phyloP scores from a whole-genome alignment of 2,888 invertebrate genomes.

The Philereme vetulata region DNA sequence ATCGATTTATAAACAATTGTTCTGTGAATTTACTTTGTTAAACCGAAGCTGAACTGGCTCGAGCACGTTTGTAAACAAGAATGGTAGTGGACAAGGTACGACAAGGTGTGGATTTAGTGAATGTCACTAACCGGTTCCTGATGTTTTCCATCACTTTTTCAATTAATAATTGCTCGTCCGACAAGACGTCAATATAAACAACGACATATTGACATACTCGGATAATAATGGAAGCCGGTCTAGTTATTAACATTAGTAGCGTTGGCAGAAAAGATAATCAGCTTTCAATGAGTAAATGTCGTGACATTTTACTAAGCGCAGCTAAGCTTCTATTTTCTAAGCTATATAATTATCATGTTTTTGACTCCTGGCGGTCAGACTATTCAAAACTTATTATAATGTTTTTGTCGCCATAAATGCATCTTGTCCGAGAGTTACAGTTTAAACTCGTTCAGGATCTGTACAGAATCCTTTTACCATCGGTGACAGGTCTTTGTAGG shows the following conservation, averaged over 20 bases:
- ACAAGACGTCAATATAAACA: constrained; percentile 20
- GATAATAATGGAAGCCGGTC: constrained; percentile 17
- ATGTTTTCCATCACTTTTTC: constrained; percentile 12
- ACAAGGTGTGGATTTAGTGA: not conserved
- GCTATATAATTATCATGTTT: not conserved
- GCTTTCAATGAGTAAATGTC: constrained; percentile 11
- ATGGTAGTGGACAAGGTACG: not conserved
- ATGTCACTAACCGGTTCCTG: not conserved
- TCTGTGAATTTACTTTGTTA: no score
- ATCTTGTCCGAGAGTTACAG: no score
- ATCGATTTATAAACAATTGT: no score
- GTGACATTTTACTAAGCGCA: constrained; percentile 12
- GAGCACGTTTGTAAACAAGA: no score
- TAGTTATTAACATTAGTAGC: constrained; percentile 18
- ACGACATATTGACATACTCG: constrained; percentile 26
- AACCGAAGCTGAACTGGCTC: no score
- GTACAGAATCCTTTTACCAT: no score
- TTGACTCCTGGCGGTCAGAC: no score
- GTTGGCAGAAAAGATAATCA: constrained; percentile 25
- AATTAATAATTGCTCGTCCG: constrained; percentile 10
- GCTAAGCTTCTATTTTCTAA: not conserved
- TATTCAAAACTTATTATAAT: no score
- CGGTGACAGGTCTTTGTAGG: no score
- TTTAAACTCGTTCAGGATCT: no score
- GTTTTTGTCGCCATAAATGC: no score